Evolutionary conservation across 2,888 invertebrate genomes (phyloP), one percentile per base, ranked within the genome.

Genomic region (Heliconius sara): DNA sequence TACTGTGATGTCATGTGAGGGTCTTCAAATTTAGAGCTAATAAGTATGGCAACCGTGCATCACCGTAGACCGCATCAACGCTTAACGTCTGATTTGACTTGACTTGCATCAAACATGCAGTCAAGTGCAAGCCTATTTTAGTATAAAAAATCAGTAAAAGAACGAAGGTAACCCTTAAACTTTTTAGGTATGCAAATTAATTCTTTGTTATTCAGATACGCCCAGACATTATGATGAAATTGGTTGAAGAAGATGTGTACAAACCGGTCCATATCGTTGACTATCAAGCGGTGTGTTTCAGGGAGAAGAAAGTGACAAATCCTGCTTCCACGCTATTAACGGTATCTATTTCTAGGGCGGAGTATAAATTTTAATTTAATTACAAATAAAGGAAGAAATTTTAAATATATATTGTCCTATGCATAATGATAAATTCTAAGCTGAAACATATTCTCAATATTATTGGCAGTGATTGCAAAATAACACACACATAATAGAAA

Each of bases 241-340:
- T 98, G 75, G 96, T 98, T 0, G 96, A 96, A 80, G 97, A 97
- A 81, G 96, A 96, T 13, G 97, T 99, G 60, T 99, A 96, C 90
- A 97, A 96, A 84, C 95, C 96, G 78, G 96, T 98, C 19, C 96
- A 96, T 78, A 96, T 98, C 78, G 97, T 97, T 84, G 98, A 99
- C 90, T 99, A 98, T 89, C 99, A 99, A 92, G 98, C 97, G 0
- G 98, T 98, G 30, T 99, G 98, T 90, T 97, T 98, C 85, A 96
- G 97, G 83, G 96, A 96, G 76, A 96, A 96, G 84, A 96, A 96
- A 81, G 96, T 96, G 7, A 95, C 95, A 25, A 97, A 96, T 86
- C 95, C 96, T 25, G 97, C 96, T n/a, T 93, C 92, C 73, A 92
- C 92, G 83, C 87, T 97, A 82, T 88, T 96, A 79, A 96, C 97